phyloP scores from a whole-genome alignment of 37 sponge, comb jelly and placozoan genomes.

The Theonella swinhoei region DNA sequence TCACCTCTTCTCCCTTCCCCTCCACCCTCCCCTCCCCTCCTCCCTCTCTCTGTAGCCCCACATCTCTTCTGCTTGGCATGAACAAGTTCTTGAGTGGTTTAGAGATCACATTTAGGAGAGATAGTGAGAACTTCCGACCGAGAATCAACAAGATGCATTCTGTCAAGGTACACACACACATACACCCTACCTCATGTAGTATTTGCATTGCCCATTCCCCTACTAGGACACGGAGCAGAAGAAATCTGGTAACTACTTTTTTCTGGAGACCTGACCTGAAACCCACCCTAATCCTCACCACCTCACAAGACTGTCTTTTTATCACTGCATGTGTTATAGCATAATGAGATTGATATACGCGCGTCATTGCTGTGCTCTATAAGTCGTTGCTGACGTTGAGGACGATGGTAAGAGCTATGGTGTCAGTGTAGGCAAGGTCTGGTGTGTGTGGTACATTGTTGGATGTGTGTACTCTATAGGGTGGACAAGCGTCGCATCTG shows the following conservation, averaged over 20 bases:
- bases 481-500: constrained; percentile 32
- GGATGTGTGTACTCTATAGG: constrained; percentile 31
- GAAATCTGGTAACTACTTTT: constrained; percentile 92
- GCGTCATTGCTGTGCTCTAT: too few species aligned
- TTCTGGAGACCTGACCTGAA: constrained; percentile 76
- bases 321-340: neutral
- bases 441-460: too few species aligned
- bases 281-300: too few species aligned
- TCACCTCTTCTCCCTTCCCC: neutral
- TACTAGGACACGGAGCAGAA: constrained; percentile 95
- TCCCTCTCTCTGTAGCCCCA: constrained; percentile 64
- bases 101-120: constrained; percentile 96
- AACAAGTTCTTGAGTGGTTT: constrained; percentile 91
- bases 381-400: too few species aligned
- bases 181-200: neutral
- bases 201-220: neutral
- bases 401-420: too few species aligned
- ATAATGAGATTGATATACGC: neutral
- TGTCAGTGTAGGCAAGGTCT: too few species aligned
- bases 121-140: constrained; percentile 93
- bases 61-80: constrained; percentile 89
- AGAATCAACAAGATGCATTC: constrained; percentile 96
- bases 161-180: constrained; percentile 81
- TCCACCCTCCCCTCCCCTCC: neutral
- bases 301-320: too few species aligned